Evolutionary conservation across 2,797 vertebrate genomes (phyloP), one percentile per base, ranked within the genome.

Genomic region (Falco novaeseelandiae): DNA sequence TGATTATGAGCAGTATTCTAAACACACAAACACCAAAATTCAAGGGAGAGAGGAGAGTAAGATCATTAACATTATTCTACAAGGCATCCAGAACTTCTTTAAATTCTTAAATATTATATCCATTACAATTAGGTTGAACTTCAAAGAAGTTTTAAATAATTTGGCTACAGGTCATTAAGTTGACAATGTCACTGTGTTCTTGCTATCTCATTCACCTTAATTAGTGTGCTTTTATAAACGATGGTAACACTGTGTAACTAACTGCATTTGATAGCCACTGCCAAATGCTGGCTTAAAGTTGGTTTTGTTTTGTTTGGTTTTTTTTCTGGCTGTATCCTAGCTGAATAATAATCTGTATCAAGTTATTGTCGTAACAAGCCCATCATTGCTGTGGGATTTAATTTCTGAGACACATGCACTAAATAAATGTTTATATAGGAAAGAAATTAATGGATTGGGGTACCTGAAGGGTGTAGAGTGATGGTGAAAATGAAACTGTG

Each of bases 171-270:
- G 93, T 97, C 96, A 87, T 97, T 95, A 97, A 96, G 93, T 94
- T 94, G 89, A 49, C 96, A 97, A 90, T 96, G 96, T 94, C 94
- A 97, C 80, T 36, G 86, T 94, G 92, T 70, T 96, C 93, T 96
- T 97, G 91, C 88, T 91, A 72, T 96, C 91, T 97, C 95, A 49
- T 97, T 97, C 96, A 89, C 92, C 94, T 96, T 97, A 96, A 97
- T 97, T 97, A 93, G 80, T 93, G 92, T 90, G 89, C 84, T 96
- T 94, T 63, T 74, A 65, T 92, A 94, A 93, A 90, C 1, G 55
- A 88, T 51, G 73, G 88, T 51, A 83, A 77, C 55, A 14, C 38
- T 52, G 81, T 87, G 79, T 89, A 96, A 92, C 92, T 96, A 92
- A 93, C 94, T 87, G 62, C 59, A 61, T 89, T 97, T 96, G 95